Evolutionary conservation across 2,797 vertebrate genomes (phyloP).

Genomic region (Megaceryle alcyon): DNA sequence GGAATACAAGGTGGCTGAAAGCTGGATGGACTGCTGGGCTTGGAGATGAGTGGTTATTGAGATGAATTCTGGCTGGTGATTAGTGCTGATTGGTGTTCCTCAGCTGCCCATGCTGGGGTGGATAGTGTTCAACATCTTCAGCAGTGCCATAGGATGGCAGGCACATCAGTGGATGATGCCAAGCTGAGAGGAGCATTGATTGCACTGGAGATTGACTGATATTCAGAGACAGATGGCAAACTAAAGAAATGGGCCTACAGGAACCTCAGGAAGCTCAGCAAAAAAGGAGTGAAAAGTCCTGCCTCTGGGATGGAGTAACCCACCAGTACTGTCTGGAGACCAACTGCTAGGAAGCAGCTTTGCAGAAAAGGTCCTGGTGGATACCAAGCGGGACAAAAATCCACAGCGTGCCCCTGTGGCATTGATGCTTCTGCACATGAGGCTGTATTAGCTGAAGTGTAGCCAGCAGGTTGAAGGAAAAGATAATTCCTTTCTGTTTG

Average conservation of each 20-base stretch:
- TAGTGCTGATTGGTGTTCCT: neutral
- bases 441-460: neutral
- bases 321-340: neutral
- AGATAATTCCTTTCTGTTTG: neutral
- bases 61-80: neutral
- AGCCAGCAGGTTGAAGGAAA: neutral
- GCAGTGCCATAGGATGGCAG: neutral
- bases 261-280: neutral
- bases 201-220: neutral
- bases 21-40: neutral
- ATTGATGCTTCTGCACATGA: neutral
- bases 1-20: neutral
- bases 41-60: neutral
- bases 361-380: neutral
- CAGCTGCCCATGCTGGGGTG: neutral
- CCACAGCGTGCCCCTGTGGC: neutral
- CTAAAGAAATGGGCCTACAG: neutral
- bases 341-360: neutral
- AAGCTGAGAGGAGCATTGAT: neutral
- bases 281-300: neutral
- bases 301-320: neutral
- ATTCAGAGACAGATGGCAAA: neutral
- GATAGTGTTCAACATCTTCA: neutral
- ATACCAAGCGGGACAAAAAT: neutral
- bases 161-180: neutral